A percentile compares a stretch with the other conserved stretches of the same genome.
Evolutionary conservation across 1,140 invertebrate species (phyloP).

Genomic region (Lepidurus apus): DNA sequence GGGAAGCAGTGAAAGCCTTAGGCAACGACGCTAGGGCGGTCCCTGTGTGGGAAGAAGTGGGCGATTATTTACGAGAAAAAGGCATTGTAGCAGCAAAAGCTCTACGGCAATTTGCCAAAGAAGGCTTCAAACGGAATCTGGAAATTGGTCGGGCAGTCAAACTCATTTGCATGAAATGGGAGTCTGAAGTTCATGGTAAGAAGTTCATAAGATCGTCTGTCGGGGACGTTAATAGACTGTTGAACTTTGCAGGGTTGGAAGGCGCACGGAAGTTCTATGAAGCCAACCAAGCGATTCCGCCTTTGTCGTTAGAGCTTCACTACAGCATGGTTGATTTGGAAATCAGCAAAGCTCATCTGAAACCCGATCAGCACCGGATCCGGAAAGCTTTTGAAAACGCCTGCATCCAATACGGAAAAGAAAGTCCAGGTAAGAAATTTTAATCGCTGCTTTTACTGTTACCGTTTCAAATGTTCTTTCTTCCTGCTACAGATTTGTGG

Average conservation of each 20-base stretch:
- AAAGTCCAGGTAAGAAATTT: constrained; percentile 41
- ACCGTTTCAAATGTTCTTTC: constrained; percentile 35
- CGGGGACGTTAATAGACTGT: background rate
- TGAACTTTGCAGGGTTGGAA: constrained; percentile 43
- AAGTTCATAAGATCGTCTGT: background rate
- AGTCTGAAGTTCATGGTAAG: constrained; percentile 10
- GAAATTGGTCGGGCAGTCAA: constrained; percentile 45
- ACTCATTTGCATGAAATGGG: constrained; percentile 25
- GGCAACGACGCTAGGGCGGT: constrained; percentile 43
- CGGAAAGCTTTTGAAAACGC: constrained; percentile 48
- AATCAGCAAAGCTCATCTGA: constrained; percentile 32
- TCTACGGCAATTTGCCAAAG: constrained; percentile 47
- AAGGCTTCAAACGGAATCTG: constrained; percentile 43
- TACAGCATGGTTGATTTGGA: constrained; percentile 52
- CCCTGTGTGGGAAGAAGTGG: constrained; percentile 48
- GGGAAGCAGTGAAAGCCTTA: constrained; percentile 44
- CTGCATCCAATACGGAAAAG: constrained; percentile 50
- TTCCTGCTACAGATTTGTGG: constrained; percentile 49
- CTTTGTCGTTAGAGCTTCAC: constrained; percentile 49
- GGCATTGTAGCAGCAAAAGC: constrained; percentile 34
- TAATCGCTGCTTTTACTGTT: constrained; percentile 34
- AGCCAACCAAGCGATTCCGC: constrained; percentile 43
- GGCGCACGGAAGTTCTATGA: constrained; percentile 47
- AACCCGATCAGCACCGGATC: constrained; percentile 34
- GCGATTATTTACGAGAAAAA: constrained; percentile 39